These are phyloP conservation scores for Collichthys lucidus DNA, from an alignment of 2,113 vertebrate species.

Conservation along the genomic window DNA sequence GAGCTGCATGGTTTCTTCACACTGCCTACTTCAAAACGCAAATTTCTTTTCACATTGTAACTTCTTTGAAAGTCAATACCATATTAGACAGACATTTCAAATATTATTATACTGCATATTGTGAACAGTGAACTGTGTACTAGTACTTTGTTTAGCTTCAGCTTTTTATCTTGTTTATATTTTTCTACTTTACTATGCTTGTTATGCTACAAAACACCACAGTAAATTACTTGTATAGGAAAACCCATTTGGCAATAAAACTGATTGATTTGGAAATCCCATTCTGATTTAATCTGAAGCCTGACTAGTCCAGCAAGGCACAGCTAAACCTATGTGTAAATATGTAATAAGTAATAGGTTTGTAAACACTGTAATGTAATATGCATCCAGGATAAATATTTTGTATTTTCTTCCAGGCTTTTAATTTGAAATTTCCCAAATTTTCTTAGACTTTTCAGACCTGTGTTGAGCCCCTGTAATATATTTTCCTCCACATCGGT, in stretches of 20 bases:
- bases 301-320: not conserved
- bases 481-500: not conserved
- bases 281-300: not conserved
- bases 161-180: no score
- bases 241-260: no score
- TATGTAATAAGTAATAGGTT: not conserved
- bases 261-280: no score
- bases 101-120: no score
- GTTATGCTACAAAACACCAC: no score
- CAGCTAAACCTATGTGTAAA: not conserved
- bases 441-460: not conserved
- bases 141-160: no score
- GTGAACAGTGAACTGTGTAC: no score
- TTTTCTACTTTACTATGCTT: no score
- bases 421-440: not conserved
- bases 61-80: not conserved
- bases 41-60: not conserved
- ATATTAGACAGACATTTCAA: no score
- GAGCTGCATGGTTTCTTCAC: conserved; percentile 7
- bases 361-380: not conserved
- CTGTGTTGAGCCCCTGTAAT: not conserved
- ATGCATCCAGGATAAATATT: not conserved
- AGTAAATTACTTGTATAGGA: no score
- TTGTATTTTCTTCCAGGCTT: not conserved
- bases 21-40: not conserved